Percentiles rank a stretch among this genome's conserved stretches.
Evolutionary conservation across 2,113 vertebrate species (phyloP).

Genomic region (Sus scrofa): DNA sequence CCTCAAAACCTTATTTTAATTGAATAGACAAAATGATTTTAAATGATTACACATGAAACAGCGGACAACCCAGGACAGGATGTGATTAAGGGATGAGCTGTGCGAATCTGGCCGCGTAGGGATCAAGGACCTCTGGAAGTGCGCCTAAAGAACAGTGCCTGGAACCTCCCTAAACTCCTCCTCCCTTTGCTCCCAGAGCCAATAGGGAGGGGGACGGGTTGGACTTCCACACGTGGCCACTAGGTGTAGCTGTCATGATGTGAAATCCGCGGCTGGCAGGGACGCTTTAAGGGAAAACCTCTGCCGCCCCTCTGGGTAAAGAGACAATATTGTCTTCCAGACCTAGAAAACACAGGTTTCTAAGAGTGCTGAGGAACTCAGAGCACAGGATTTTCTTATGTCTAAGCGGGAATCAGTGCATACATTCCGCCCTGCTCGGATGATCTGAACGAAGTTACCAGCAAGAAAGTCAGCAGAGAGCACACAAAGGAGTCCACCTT

Average conservation of each 20-base stretch:
- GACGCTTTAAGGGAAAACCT: not conserved
- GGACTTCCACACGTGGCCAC: constrained; percentile 34
- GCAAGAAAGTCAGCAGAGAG: not conserved
- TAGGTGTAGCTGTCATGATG: constrained; percentile 79
- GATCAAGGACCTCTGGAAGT: constrained; percentile 14
- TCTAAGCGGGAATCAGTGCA: not conserved
- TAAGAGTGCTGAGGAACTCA: not conserved
- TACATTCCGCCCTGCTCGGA: not conserved
- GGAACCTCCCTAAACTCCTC: constrained; percentile 7
- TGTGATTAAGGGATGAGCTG: constrained; percentile 56
- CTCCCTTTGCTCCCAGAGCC: not conserved
- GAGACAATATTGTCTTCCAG: not conserved
- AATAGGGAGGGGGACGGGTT: not conserved
- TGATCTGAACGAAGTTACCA: not conserved
- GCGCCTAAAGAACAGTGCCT: not conserved
- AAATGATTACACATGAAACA: constrained; percentile 58
- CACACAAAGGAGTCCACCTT: not conserved
- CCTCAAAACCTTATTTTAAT: constrained; percentile 12
- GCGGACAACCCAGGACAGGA: constrained; percentile 60
- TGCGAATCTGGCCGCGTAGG: not conserved
- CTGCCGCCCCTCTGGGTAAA: not conserved
- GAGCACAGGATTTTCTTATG: not conserved
- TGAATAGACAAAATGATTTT: constrained; percentile 38
- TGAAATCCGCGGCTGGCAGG: constrained; percentile 37
- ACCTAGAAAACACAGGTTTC: not conserved